Conservation (phyloP, 2,888 invertebrate species). For the Dicycla oo region DNA sequence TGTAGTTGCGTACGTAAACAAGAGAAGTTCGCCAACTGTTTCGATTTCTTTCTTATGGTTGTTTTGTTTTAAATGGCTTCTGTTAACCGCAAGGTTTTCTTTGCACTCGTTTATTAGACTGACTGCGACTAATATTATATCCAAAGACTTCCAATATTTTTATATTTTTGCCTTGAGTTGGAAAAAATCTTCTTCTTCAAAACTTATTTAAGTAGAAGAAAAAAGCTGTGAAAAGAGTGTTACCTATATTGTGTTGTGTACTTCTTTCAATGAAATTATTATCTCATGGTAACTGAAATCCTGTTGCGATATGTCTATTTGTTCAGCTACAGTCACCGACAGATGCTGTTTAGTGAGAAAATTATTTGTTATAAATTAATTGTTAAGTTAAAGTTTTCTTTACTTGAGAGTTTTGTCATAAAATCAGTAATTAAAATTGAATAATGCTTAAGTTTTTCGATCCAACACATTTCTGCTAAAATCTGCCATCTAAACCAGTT, state of each 20-base stretch:
- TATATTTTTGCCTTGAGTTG: not conserved
- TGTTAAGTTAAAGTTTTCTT: not conserved
- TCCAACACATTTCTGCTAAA: not conserved
- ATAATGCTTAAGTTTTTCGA: not conserved
- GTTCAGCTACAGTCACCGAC: constrained; percentile 47
- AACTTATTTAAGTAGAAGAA: not conserved
- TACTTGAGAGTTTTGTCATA: not conserved
- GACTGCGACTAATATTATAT: not conserved
- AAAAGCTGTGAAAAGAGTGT: not conserved
- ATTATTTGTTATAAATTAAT: not conserved
- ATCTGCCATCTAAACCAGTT: not conserved
- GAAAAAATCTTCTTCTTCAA: not conserved
- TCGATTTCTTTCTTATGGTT: constrained; percentile 43
- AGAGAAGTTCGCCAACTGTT: constrained; percentile 56
- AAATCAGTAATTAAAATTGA: not conserved
- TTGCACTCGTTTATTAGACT: not conserved
- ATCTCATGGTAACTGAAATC: constrained; percentile 30
- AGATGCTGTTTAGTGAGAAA: constrained; percentile 6
- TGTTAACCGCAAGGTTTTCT: constrained; percentile 14
- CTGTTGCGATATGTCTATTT: constrained; percentile 23
- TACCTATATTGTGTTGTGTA: not conserved
- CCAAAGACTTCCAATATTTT: not conserved
- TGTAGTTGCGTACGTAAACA: constrained; percentile 72
- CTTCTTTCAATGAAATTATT: constrained; percentile 21
- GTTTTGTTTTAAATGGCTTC: constrained; percentile 26